Evolutionary conservation across 2,797 vertebrate species (phyloP).

Genomic region (Falco rusticolus): DNA sequence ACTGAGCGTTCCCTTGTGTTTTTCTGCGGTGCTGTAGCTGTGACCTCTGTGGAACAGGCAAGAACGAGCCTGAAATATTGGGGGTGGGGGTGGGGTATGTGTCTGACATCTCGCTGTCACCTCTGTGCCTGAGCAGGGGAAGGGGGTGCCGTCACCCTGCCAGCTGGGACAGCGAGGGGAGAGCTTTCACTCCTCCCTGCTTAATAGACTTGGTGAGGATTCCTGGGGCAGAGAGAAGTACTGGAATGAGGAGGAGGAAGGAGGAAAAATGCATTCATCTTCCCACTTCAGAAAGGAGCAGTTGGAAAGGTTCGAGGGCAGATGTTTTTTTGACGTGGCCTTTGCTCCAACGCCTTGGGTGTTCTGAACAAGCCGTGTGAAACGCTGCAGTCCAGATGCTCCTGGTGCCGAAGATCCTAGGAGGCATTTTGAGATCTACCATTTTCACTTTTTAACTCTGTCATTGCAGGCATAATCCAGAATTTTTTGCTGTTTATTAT

Average conservation of each 20-base stretch:
- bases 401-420: not conserved
- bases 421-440: not conserved
- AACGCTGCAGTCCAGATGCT: not conserved
- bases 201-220: not conserved
- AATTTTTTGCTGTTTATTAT: not conserved
- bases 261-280: not conserved
- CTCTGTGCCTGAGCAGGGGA: not conserved
- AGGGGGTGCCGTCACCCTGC: not conserved
- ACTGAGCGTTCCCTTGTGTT: fast-evolving
- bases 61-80: not conserved
- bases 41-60: not conserved
- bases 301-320: not conserved
- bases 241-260: not conserved
- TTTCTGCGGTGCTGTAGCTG: not conserved
- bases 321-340: not conserved
- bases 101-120: not conserved
- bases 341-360: not conserved
- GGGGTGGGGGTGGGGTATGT: too few relatives aligned
- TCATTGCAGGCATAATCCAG: not conserved
- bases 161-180: fast-evolving
- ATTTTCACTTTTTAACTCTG: not conserved
- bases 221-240: not conserved
- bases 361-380: not conserved
- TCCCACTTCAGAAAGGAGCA: not conserved
- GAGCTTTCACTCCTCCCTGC: not conserved